Evolutionary conservation across 2,113 vertebrate species (phyloP).

Genomic region (Sturnira hondurensis): DNA sequence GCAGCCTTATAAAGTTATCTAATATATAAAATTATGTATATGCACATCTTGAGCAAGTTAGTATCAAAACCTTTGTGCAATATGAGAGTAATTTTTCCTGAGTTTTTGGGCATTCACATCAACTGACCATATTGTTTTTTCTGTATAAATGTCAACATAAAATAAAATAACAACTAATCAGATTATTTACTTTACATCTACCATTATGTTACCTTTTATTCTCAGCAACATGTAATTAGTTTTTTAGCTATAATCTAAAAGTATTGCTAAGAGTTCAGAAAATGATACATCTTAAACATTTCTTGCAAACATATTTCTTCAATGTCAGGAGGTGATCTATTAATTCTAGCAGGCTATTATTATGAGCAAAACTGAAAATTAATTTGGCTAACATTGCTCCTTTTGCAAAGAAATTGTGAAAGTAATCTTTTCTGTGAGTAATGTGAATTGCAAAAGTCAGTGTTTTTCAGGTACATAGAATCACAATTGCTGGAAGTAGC

Average conservation of each 20-base stretch:
- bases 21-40: background rate
- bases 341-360: background rate
- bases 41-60: background rate
- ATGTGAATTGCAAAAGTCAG: background rate
- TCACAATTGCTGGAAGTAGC: background rate
- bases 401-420: background rate
- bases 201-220: slow-evolving; percentile 6
- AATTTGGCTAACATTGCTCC: background rate
- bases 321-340: background rate
- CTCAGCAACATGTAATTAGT: background rate
- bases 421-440: background rate
- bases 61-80: background rate
- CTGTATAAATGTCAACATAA: background rate
- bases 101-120: background rate
- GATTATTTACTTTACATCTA: background rate
- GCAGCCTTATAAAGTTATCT: background rate
- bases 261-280: background rate
- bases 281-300: background rate
- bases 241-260: background rate
- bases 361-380: background rate
- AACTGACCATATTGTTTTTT: background rate
- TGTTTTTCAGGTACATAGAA: background rate
- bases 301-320: background rate
- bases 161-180: background rate
- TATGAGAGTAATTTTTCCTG: background rate